A percentile compares a stretch with the other conserved stretches of the same genome.
Evolutionary conservation across 92 coral and sea anemone species (phyloP).

Genomic region (Virgularia gustaviana): DNA sequence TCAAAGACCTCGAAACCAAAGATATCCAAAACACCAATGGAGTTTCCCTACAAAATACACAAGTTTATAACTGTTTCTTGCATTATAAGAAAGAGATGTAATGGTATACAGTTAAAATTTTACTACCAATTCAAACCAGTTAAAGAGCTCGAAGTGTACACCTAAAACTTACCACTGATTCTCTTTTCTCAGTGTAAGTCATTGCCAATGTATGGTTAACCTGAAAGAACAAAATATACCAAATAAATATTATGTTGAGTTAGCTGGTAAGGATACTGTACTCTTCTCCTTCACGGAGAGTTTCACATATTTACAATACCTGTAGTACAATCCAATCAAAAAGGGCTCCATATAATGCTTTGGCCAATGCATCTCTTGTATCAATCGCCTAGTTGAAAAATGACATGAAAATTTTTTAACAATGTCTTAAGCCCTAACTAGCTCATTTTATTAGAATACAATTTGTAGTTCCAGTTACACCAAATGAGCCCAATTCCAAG

Average conservation of each 20-base stretch:
- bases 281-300: constrained; percentile 66
- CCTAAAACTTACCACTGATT: neutral
- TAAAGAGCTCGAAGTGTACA: neutral
- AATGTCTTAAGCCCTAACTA: neutral
- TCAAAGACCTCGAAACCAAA: constrained; percentile 95
- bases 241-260: neutral
- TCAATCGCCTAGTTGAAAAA: constrained; percentile 68
- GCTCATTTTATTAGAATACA: too few species aligned
- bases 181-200: constrained; percentile 23
- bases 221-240: neutral
- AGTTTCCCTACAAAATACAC: constrained; percentile 63
- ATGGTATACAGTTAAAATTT: too few species aligned
- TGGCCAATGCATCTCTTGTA: constrained; percentile 95
- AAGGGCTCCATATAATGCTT: constrained; percentile 93
- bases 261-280: neutral
- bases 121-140: neutral
- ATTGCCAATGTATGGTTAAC: constrained; percentile 34
- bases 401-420: too few species aligned
- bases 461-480: neutral
- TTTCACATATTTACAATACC: constrained; percentile 78
- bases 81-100: too few species aligned
- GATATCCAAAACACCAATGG: constrained; percentile 98
- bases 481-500: neutral
- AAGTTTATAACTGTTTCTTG: too few species aligned
- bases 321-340: constrained; percentile 99